A percentile compares a stretch with the other conserved stretches of the same genome.
phyloP scores from a whole-genome alignment of 1,140 invertebrate genomes.

The Megathymus violae region DNA sequence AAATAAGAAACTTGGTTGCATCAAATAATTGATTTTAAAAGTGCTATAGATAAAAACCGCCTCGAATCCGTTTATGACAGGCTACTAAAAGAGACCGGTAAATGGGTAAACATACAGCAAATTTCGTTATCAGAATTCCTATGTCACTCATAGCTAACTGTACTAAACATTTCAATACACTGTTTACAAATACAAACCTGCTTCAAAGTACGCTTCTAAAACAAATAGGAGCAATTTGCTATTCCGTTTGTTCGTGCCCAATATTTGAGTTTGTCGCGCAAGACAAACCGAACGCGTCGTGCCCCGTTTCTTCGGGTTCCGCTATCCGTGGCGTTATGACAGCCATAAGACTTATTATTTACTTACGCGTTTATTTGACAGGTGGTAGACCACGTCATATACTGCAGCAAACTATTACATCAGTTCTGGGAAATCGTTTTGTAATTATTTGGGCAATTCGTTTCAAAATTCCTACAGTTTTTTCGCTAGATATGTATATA shows the following conservation, averaged over 20 bases:
- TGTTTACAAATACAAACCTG: constrained; percentile 65
- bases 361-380: constrained; percentile 4
- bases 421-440: too few relatives aligned
- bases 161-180: constrained; percentile 66
- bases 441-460: too few relatives aligned
- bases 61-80: constrained; percentile 21
- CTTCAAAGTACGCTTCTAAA: constrained; percentile 65
- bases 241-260: constrained; percentile 66
- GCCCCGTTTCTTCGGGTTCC: constrained; percentile 31
- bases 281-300: constrained; percentile 60
- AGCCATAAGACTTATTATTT: constrained; percentile 6
- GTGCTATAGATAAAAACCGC: constrained; percentile 14
- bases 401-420: background rate
- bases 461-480: too few relatives aligned
- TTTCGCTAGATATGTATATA: too few relatives aligned
- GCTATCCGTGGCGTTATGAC: constrained; percentile 18
- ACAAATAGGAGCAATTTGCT: constrained; percentile 73
- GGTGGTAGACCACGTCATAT: background rate
- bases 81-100: constrained; percentile 23
- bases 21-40: constrained; percentile 21
- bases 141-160: constrained; percentile 66
- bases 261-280: constrained; percentile 75
- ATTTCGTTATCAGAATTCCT: constrained; percentile 54
- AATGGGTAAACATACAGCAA: constrained; percentile 47
- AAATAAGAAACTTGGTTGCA: constrained; percentile 7